phyloP scores from a whole-genome alignment of 2,797 vertebrate genomes.

The Menidia menidia region DNA sequence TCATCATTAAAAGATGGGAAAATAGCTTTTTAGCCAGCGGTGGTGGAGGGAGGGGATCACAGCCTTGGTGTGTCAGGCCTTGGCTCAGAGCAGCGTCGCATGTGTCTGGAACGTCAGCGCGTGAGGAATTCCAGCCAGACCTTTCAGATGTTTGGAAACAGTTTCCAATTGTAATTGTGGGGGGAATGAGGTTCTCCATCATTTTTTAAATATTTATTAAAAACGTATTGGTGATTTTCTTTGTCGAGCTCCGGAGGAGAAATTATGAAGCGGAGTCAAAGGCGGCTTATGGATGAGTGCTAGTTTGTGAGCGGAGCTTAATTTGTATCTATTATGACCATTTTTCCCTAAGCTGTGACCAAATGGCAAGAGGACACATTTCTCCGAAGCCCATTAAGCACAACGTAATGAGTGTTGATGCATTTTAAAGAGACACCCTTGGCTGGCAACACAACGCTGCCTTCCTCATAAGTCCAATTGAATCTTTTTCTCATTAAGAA shows the following conservation, averaged over 20 bases:
- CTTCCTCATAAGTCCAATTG: constrained; percentile 69
- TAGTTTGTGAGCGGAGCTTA: constrained; percentile 46
- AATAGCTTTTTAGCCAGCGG: constrained; percentile 19
- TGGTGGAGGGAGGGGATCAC: constrained; percentile 2
- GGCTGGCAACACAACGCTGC: constrained; percentile 56
- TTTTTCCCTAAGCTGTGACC: constrained; percentile 55
- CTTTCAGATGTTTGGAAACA: constrained; percentile 54
- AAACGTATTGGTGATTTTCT: constrained; percentile 45
- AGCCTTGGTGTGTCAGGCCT: constrained; percentile 29
- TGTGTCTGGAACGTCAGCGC: constrained; percentile 61
- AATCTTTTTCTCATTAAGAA: constrained; percentile 69
- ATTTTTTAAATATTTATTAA: constrained; percentile 51
- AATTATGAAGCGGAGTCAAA: background rate
- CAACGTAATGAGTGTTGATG: constrained; percentile 69
- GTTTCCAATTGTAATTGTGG: constrained; percentile 42
- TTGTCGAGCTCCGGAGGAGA: constrained; percentile 28
- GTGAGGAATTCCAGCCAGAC: constrained; percentile 27
- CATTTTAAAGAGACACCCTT: constrained; percentile 74
- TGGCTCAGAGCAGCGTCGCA: constrained; percentile 41
- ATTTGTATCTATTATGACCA: constrained; percentile 65
- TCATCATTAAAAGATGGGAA: constrained; percentile 38
- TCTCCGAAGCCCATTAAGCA: constrained; percentile 65
- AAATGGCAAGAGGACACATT: constrained; percentile 61
- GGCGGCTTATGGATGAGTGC: constrained; percentile 7
- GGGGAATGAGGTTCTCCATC: constrained; percentile 52